Conservation (phyloP, 2,113 vertebrate species). For the Oxyura jamaicensis region DNA sequence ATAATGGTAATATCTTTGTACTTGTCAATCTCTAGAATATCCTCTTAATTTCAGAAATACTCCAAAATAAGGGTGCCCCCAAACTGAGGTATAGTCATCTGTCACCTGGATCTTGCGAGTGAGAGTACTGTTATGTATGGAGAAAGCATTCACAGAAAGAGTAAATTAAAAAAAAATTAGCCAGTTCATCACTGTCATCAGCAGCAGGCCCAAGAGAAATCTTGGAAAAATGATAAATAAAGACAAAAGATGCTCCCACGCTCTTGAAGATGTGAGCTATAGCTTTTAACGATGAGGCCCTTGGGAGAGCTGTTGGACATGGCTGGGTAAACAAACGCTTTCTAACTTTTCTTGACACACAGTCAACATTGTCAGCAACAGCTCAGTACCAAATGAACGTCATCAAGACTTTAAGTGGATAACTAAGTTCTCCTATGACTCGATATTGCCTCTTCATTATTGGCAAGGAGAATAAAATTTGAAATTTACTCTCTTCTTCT, state of each 20-base stretch:
- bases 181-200: background rate
- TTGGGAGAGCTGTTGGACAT: background rate
- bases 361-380: slow-evolving; percentile 19
- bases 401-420: background rate
- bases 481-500: background rate
- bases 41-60: background rate
- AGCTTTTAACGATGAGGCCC: background rate
- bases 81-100: background rate
- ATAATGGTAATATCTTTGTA: background rate
- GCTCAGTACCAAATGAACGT: background rate
- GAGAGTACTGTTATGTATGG: background rate
- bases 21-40: background rate
- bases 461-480: background rate
- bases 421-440: background rate
- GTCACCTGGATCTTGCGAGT: background rate
- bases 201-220: background rate
- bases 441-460: background rate
- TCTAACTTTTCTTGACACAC: background rate
- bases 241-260: background rate
- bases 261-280: background rate
- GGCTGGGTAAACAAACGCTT: slow-evolving; percentile 25
- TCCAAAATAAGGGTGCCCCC: background rate
- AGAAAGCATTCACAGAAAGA: background rate
- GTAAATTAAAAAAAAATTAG: background rate
- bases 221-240: background rate